Evolutionary conservation across 2,797 vertebrate species (phyloP).

Genomic region (Eulemur rubriventer): DNA sequence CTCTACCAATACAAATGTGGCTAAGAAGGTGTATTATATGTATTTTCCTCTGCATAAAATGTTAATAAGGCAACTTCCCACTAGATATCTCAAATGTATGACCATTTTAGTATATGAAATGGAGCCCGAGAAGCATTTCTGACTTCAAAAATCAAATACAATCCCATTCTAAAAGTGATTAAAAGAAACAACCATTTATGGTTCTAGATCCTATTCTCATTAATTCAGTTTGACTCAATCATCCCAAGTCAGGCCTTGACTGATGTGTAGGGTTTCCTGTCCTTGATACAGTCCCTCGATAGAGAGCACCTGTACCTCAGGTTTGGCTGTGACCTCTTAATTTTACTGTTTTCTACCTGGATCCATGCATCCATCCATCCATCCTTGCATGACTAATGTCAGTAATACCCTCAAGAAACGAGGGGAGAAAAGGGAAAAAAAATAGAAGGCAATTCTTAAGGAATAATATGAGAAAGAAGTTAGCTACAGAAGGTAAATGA

Average conservation of each 20-base stretch:
- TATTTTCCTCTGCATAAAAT: slow-evolving; percentile 56
- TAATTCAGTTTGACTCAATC: neutral
- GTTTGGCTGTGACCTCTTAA: neutral
- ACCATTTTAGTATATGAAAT: slow-evolving; percentile 63
- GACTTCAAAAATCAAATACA: neutral
- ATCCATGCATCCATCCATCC: too few relatives aligned
- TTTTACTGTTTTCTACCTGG: neutral
- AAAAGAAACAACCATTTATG: neutral
- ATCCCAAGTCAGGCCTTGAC: neutral
- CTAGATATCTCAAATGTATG: slow-evolving; percentile 67
- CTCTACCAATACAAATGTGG: neutral
- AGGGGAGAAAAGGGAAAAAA: neutral
- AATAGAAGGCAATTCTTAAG: neutral
- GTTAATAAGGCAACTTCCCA: slow-evolving; percentile 61
- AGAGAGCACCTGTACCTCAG: neutral
- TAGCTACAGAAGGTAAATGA: neutral
- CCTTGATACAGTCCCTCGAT: neutral
- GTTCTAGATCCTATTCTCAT: neutral
- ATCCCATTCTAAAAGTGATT: slow-evolving; percentile 1
- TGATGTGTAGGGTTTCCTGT: neutral
- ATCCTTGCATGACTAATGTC: neutral
- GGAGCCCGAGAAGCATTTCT: neutral
- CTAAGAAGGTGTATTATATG: neutral
- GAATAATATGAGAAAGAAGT: neutral
- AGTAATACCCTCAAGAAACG: neutral